Evolutionary conservation across 2,888 invertebrate species (phyloP).

Genomic region (Perdita meconis): DNA sequence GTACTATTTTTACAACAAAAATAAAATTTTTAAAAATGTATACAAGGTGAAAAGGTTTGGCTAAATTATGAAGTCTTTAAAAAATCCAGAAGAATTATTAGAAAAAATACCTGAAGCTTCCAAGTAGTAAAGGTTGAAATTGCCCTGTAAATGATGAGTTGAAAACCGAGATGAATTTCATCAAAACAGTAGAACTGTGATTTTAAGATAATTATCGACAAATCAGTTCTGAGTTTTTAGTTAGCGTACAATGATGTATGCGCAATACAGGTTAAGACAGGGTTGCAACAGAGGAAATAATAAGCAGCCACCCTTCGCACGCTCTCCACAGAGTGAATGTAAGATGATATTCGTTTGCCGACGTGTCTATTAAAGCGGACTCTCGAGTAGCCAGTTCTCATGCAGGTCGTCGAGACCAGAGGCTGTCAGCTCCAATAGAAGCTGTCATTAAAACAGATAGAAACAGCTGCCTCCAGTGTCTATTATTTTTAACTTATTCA

Average conservation of each 20-base stretch:
- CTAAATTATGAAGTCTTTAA: no score
- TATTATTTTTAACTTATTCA: conserved; percentile 63
- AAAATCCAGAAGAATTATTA: no score
- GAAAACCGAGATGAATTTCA: no score
- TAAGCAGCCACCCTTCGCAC: conserved; percentile 45
- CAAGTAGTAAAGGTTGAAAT: no score
- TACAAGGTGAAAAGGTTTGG: no score
- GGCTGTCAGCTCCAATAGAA: conserved; percentile 63
- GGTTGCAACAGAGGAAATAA: conserved; percentile 34
- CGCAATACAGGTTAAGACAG: conserved; percentile 20
- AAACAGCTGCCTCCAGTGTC: conserved; percentile 42
- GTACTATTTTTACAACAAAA: no score
- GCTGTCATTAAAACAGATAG: conserved; percentile 57
- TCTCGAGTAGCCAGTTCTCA: conserved; percentile 55
- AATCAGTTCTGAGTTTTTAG: no score
- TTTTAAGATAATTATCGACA: no score
- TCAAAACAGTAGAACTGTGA: no score
- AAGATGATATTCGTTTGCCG: conserved; percentile 65
- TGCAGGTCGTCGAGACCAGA: conserved; percentile 53
- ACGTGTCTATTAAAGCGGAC: conserved; percentile 69
- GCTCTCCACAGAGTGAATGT: conserved; percentile 49
- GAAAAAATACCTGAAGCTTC: no score
- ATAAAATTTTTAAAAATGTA: no score
- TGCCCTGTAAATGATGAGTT: no score
- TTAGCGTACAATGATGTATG: conserved; percentile 5